Conservation (phyloP, 37 sponge, comb jelly and placozoan genomes). For the Mnemiopsis leidyi region DNA sequence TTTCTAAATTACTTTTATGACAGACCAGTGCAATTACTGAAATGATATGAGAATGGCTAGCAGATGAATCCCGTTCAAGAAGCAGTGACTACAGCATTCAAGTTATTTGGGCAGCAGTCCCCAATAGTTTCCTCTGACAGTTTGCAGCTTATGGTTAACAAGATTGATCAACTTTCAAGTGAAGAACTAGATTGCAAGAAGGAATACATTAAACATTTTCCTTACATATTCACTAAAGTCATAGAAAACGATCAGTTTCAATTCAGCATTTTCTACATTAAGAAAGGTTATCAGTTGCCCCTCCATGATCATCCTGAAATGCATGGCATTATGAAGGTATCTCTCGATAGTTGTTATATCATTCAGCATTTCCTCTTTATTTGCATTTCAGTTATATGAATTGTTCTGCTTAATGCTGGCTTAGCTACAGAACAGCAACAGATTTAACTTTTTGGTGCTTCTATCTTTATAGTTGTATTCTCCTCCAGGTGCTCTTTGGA, state of each 20-base stretch:
- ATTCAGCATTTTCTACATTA: constrained; percentile 28
- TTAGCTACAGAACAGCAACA: no score
- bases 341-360: neutral
- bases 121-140: neutral
- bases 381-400: neutral
- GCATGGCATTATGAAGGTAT: constrained; percentile 40
- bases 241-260: neutral
- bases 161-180: neutral
- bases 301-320: constrained; percentile 28
- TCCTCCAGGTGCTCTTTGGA: constrained; percentile 6
- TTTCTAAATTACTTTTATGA: no score
- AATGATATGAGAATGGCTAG: neutral
- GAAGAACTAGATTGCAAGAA: neutral
- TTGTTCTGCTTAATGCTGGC: no score
- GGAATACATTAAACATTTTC: neutral
- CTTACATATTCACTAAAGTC: neutral
- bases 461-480: neutral
- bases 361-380: neutral
- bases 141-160: neutral
- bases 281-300: constrained; percentile 9
- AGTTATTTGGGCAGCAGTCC: neutral
- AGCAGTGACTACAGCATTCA: neutral
- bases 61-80: neutral
- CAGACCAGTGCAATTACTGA: no score
- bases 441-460: neutral